Evolutionary conservation across 2,888 invertebrate species (phyloP), one percentile per base, ranked within the genome.

Genomic region (Anaspis maculata): DNA sequence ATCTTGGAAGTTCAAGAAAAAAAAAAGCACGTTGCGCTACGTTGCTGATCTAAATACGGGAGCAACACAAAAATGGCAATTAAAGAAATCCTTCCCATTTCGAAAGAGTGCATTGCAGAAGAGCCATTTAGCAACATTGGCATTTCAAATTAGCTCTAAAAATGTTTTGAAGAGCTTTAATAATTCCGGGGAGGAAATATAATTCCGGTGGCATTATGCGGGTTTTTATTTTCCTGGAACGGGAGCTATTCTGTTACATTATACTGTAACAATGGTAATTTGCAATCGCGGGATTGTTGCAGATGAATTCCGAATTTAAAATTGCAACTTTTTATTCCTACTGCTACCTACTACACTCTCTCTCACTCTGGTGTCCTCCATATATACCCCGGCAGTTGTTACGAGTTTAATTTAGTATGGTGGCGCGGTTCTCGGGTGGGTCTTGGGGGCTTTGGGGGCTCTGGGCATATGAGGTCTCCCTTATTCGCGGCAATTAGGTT

Each of bases 191-290:
- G n/a, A n/a, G 42, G 41, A 48, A 49, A 49, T 50, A 49, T 53
- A 51, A 53, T 51, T 51, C 48, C 39, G 36, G 37, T 43, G 38
- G 40, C 41, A 50, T 50, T 50, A 50, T 42, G 40, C 46, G 44
- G 44, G 40, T 44, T 46, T 47, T 43, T 46, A 44, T 46, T 44
- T 40, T 41, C 44, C 39, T 32, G 42, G 36, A 37, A 44, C 46
- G 45, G 28, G 44, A 33, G 42, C 44, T 41, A 42, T 46, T 38
- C 46, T 41, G 41, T 45, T 46, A 46, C 46, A 48, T 45, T 49
- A 49, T 48, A 50, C 51, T 51, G 48, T 46, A 51, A 49, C 53
- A 53, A 53, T 51, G 42, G 51, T 49, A 52, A 52, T 52, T 52
- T 48, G 46, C 44, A 37, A 42, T 44, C 42, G 41, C 40, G 36